Evolutionary conservation across 2,113 vertebrate species (phyloP).

Genomic region (Platichthys flesus): DNA sequence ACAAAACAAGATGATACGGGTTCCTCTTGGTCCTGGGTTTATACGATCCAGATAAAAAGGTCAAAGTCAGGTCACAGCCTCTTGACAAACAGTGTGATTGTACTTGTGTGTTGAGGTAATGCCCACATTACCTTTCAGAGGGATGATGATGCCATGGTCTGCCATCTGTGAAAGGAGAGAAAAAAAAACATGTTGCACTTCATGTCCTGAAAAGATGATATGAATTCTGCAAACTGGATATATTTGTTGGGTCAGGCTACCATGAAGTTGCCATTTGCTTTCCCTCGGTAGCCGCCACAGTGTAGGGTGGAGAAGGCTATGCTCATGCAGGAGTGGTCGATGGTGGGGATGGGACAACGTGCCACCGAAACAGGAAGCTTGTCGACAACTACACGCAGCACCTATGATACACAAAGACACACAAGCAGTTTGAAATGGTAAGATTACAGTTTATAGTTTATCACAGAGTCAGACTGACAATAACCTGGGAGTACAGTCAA

Average conservation of each 20-base stretch:
- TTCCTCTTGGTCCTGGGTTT: not conserved
- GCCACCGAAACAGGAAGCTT: not conserved
- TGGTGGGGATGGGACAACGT: not conserved
- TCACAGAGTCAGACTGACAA: not conserved
- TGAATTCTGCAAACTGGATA: not conserved
- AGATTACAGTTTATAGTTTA: not conserved
- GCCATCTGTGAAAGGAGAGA: slow-evolving; percentile 79
- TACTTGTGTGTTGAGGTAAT: not conserved
- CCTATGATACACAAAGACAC: slow-evolving; percentile 55
- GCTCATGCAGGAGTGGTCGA: slow-evolving; percentile 23
- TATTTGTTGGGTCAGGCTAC: slow-evolving; percentile 47
- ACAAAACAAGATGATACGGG: slow-evolving; percentile 29
- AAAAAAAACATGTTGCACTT: slow-evolving; percentile 7
- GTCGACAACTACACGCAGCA: slow-evolving; percentile 24
- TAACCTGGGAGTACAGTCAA: not conserved
- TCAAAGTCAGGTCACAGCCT: not conserved
- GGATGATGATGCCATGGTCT: slow-evolving; percentile 83
- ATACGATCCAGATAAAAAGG: slow-evolving; percentile 15
- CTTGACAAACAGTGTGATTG: not conserved
- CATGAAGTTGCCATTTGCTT: slow-evolving; percentile 63
- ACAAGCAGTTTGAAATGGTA: not conserved
- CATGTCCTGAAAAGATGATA: not conserved
- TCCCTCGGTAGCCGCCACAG: slow-evolving; percentile 62
- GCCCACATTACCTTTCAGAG: slow-evolving; percentile 86
- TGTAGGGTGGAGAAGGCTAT: slow-evolving; percentile 66